Conservation (phyloP, 2,113 vertebrate genomes). For the Pelmatolapia mariae region DNA sequence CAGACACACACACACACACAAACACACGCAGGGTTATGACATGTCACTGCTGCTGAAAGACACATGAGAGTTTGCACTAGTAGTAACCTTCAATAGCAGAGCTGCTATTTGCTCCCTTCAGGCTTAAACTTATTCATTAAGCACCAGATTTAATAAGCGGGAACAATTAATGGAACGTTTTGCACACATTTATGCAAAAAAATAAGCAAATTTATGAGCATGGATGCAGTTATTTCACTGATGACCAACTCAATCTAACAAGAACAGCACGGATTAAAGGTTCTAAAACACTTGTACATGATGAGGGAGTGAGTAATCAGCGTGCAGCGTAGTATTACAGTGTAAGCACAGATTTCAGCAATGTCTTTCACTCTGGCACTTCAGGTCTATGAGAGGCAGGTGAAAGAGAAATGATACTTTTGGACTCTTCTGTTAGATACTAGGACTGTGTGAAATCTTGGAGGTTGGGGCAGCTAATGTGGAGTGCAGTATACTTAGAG, state of each 20-base stretch:
- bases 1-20: neutral
- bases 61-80: neutral
- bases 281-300: neutral
- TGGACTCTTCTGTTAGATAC: neutral
- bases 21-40: neutral
- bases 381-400: neutral
- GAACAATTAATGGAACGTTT: neutral
- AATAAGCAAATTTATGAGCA: neutral
- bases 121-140: neutral
- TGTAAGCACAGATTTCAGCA: neutral
- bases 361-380: neutral
- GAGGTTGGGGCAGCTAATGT: neutral
- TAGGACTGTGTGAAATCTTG: neutral
- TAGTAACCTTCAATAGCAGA: neutral
- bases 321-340: neutral
- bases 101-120: neutral
- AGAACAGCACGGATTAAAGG: neutral
- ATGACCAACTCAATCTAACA: neutral
- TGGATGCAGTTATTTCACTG: neutral
- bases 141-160: neutral
- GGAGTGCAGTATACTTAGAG: neutral
- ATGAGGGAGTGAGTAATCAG: neutral
- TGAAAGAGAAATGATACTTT: neutral
- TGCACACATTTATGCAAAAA: neutral
- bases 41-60: neutral